Conservation (phyloP, 2,888 invertebrate genomes). For the Phengaris arion region DNA sequence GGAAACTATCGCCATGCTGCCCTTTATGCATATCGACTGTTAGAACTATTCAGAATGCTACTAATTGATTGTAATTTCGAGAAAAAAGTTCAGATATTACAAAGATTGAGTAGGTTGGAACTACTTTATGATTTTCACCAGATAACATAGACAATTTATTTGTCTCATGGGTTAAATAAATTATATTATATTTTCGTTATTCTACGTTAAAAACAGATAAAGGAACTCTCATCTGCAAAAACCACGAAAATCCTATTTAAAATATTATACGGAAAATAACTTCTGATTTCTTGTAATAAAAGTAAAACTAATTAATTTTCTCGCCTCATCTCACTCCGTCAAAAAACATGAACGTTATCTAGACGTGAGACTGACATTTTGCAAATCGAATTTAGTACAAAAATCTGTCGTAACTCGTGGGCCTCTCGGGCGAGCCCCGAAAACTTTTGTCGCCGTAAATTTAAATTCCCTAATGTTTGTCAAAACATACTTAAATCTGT, state of each 20-base stretch:
- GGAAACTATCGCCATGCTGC: constrained; percentile 59
- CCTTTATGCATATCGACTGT: constrained; percentile 55
- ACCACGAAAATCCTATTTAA: not conserved
- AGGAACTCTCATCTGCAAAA: not conserved
- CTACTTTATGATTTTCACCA: not conserved
- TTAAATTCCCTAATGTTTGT: constrained; percentile 74
- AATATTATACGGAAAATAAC: not conserved
- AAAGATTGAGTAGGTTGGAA: not conserved
- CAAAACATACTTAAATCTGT: constrained; percentile 75
- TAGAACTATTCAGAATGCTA: not conserved
- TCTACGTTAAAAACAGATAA: not conserved
- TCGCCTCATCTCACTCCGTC: constrained; percentile 8
- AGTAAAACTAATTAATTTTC: constrained; percentile 19
- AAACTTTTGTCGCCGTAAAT: constrained; percentile 67
- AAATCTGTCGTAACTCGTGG: constrained; percentile 26
- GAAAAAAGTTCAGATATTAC: not conserved
- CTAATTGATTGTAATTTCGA: not conserved
- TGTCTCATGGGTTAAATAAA: not conserved
- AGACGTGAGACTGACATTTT: constrained; percentile 23
- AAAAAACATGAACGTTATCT: constrained; percentile 22
- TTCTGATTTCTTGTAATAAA: not conserved
- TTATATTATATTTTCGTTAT: no score
- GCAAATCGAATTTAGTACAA: constrained; percentile 27
- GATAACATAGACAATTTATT: not conserved
- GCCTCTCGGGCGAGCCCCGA: constrained; percentile 50